Base-by-base conservation (phyloP, 2,888 invertebrate genomes). In the Pseudococcus jackbeardsleyi region DNA sequence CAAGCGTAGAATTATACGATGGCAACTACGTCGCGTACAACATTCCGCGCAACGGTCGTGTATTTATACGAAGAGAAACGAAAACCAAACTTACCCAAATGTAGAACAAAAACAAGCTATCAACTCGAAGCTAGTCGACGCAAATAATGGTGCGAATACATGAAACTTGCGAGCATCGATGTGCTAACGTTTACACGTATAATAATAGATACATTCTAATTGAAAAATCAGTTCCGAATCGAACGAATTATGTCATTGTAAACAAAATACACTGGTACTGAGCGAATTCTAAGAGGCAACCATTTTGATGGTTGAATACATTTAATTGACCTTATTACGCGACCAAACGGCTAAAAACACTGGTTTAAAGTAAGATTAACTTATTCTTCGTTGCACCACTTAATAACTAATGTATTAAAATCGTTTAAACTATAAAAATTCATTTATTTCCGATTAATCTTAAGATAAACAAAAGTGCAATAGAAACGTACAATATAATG, bases 401-500 rank as follows among this genome's bases (percentile, higher is more conserved):
- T 7, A 17, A 2, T 3, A 17, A 64, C 12, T 33, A 42, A 86
- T 19, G 46, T 17, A 64, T 59, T 42, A 68, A 68, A 39, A 86
- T 46, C 11, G 26, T 77, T 46, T 85, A 19, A 72, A 86, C 77
- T 7, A 86, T 77, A 68, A 72, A 72, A 72, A 86, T 59, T 85
- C 64, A 50, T 46, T 26, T 72, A 42, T 68, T 86, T 86, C 8
- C 22, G 48, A 77, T 72, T 33, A 46, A 33, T 46, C 46, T 82
- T 77, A 79, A 88, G 33, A 88, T 79, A 87, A 87, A 87, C 72
- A 87, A 87, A 64, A 87, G 87, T 88, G 82, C 59, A 88, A 54
- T 86, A 50, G 46, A 86, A 86, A 86, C 86, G 86, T 86, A 86
- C 72, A 59, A 88, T 50, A 79, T 77, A 68, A 88, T 88, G 88